phyloP scores from a whole-genome alignment of 1,140 invertebrate genomes.

The Centruroides vittatus region DNA sequence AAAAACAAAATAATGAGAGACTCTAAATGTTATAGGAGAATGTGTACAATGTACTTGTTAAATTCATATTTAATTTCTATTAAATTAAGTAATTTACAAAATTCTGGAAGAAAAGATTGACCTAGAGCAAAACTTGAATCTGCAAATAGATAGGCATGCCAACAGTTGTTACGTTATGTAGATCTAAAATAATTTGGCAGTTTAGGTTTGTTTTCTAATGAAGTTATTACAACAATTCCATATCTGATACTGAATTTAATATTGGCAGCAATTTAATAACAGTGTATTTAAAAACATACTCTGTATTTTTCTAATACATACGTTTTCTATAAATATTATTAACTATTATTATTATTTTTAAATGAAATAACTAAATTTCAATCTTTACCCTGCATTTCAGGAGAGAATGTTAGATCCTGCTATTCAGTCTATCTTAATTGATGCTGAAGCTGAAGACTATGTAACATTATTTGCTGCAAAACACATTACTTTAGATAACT shows the following conservation, averaged over 20 bases:
- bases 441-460: constrained; percentile 12
- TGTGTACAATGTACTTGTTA: too few species aligned
- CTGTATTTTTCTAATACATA: background rate
- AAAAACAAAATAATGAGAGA: too few species aligned
- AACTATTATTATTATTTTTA: background rate
- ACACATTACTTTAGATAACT: constrained; percentile 5
- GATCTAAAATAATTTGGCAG: too few species aligned
- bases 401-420: constrained; percentile 8
- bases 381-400: background rate
- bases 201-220: too few species aligned
- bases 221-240: too few species aligned
- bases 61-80: too few species aligned
- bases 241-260: background rate
- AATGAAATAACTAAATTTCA: background rate
- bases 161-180: too few species aligned
- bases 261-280: too few species aligned
- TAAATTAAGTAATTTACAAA: background rate
- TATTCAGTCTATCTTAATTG: constrained; percentile 10
- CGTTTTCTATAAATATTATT: background rate
- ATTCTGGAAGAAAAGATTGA: background rate
- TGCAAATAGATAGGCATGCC: too few species aligned
- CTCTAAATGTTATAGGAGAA: too few species aligned
- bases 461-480: constrained; percentile 15
- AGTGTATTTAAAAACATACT: too few species aligned
- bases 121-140: too few species aligned